Base-by-base conservation (phyloP, 2,888 invertebrate genomes). In the Hyles lineata region DNA sequence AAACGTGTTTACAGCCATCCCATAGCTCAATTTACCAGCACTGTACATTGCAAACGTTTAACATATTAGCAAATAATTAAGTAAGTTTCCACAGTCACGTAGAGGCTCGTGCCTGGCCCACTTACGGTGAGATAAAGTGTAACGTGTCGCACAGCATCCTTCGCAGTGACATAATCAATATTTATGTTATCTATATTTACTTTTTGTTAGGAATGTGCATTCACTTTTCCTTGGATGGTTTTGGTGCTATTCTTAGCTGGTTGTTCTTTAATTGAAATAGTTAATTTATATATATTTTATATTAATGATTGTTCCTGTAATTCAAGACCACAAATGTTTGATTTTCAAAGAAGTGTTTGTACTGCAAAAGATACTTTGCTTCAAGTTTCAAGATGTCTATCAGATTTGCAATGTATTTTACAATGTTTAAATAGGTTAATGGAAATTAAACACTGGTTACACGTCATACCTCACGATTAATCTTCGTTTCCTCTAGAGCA, bases 71-170 rank as follows among this genome's bases (percentile, higher is more conserved):
- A 43, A 72, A 70, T 70, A 74, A 74, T 71, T 74, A 74, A 69
- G 70, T 61, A 69, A 62, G 71, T 32, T 70, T 58, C 55, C 61
- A 43, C 52, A 74, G 73, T 74, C 74, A 74, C 74, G 74, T 74
- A 74, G 58, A 15, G 52, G 29, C 52, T 61, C 73, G 72, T 69
- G 55, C 69, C 70, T 73, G 74, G 61, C 74, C 74, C 52, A 74
- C 71, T 73, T 74, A 73, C 69, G 35, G 58, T 23, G 23, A 62
- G 74, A 74, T 74, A 74, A 74, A 73, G 70, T 73, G 67, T 67
- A 43, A 50, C 63, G 21, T 63, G 32, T 9, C 32, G 62, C 15
- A 21, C 9, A 60, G 60, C 21, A 29, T 52, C 25, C 50, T 67
- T 67, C 43, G 21, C n/a, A 32, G 35, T n/a, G 32, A 29, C 32